Percentiles rank a stretch among this genome's conserved stretches.
Conservation (phyloP, 2,888 invertebrate species). For the Uropetala carovei region DNA sequence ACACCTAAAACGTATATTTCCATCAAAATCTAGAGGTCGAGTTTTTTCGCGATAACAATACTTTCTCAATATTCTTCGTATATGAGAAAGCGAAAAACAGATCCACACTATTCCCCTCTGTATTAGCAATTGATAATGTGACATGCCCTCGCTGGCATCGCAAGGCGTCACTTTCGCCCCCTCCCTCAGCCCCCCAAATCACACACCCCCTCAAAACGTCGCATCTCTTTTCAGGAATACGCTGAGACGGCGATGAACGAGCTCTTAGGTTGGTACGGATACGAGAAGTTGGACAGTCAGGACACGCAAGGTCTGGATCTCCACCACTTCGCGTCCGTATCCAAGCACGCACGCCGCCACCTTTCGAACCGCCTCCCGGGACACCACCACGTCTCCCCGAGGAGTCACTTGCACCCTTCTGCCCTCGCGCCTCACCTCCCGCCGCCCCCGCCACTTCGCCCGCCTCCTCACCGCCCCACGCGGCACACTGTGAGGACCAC, state of each 20-base stretch:
- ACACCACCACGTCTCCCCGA: conserved; percentile 69
- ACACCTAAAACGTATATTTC: too few species aligned
- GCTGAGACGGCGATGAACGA: conserved; percentile 96
- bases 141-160: too few species aligned
- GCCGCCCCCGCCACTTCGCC: conserved; percentile 47
- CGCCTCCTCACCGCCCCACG: conserved; percentile 51
- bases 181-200: neutral
- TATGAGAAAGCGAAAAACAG: neutral
- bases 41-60: too few species aligned
- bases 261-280: conserved; percentile 94
- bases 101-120: neutral
- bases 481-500: conserved; percentile 48
- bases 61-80: too few species aligned
- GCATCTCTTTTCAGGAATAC: conserved; percentile 85
- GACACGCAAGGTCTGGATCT: conserved; percentile 78
- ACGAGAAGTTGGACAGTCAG: conserved; percentile 83
- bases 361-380: conserved; percentile 67
- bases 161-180: too few species aligned
- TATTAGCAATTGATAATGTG: too few species aligned
- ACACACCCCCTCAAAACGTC: neutral
- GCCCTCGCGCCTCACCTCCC: conserved; percentile 47
- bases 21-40: too few species aligned
- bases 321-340: conserved; percentile 74
- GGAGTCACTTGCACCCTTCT: neutral
- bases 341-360: neutral